phyloP scores from a whole-genome alignment of 2,797 vertebrate genomes.

The Eutrigla gurnardus region DNA sequence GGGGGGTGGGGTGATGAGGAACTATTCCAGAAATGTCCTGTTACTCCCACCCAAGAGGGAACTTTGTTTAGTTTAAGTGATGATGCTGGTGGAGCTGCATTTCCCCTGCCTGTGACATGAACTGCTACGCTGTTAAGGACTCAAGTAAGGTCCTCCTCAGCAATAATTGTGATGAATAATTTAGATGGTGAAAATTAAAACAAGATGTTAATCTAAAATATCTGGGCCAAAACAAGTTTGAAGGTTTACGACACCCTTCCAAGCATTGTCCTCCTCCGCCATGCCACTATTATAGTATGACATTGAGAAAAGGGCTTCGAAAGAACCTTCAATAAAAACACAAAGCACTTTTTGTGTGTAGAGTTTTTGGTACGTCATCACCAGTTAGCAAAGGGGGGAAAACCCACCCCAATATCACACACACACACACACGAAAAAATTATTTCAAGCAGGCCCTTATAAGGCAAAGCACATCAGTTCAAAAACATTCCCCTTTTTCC shows the following conservation, averaged over 20 bases:
- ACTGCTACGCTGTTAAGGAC: not conserved
- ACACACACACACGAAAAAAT: conserved; percentile 36
- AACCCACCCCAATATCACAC: conserved; percentile 34
- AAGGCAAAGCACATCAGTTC: conserved; percentile 38
- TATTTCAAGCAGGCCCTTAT: conserved; percentile 47
- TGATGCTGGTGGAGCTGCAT: conserved; percentile 54
- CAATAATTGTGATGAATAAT: not conserved
- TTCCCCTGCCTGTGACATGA: conserved; percentile 43
- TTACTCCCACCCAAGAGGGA: conserved; percentile 57
- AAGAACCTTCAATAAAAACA: conserved; percentile 53
- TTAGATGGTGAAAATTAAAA: not conserved
- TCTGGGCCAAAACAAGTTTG: not conserved
- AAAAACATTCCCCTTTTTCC: conserved; percentile 45
- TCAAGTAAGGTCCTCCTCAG: not conserved
- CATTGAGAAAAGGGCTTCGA: conserved; percentile 39
- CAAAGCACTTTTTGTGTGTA: conserved; percentile 67
- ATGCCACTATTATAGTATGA: too few relatives aligned
- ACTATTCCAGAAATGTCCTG: conserved; percentile 84
- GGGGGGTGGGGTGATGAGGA: conserved; percentile 58
- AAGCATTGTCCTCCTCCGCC: not conserved
- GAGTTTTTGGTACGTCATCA: conserved; percentile 47
- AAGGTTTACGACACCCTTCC: not conserved
- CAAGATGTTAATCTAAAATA: not conserved
- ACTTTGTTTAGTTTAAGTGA: conserved; percentile 75
- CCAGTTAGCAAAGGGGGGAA: not conserved